Conservation (phyloP, 2,888 invertebrate species). For the Parnassius mnemosyne region DNA sequence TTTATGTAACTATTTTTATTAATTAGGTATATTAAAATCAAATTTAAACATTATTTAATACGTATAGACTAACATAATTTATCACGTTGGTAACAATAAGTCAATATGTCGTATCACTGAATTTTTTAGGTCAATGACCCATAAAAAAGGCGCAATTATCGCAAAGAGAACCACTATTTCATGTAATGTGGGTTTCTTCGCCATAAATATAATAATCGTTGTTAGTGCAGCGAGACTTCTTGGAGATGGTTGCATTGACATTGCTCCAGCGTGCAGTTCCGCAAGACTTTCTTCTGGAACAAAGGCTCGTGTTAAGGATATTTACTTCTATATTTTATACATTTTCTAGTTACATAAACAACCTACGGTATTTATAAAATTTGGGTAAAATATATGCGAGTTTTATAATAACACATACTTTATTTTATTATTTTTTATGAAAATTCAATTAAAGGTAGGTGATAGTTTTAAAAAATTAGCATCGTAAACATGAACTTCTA, state of each 20-base stretch:
- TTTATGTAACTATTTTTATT: constrained; percentile 61
- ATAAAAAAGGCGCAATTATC: constrained; percentile 40
- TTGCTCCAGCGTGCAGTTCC: constrained; percentile 66
- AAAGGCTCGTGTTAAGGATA: constrained; percentile 40
- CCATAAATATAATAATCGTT: constrained; percentile 38
- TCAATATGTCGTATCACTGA: constrained; percentile 45
- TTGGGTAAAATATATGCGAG: too few species aligned
- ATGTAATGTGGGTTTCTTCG: constrained; percentile 41
- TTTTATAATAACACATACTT: too few species aligned
- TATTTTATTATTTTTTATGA: too few species aligned
- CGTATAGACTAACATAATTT: constrained; percentile 47
- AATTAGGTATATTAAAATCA: constrained; percentile 43
- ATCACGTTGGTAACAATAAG: constrained; percentile 67
- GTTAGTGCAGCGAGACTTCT: constrained; percentile 36
- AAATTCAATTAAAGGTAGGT: too few species aligned
- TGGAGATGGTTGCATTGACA: constrained; percentile 48
- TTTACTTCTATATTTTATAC: too few species aligned
- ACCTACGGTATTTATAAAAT: too few species aligned
- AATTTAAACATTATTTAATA: constrained; percentile 33
- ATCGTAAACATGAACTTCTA: too few species aligned
- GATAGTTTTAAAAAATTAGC: too few species aligned
- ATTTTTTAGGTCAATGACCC: constrained; percentile 45
- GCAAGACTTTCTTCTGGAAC: constrained; percentile 78
- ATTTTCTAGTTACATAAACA: too few species aligned
- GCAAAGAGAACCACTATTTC: constrained; percentile 49